Evolutionary conservation across 2,797 vertebrate genomes (phyloP).

Genomic region (Arctocebus calabarensis): DNA sequence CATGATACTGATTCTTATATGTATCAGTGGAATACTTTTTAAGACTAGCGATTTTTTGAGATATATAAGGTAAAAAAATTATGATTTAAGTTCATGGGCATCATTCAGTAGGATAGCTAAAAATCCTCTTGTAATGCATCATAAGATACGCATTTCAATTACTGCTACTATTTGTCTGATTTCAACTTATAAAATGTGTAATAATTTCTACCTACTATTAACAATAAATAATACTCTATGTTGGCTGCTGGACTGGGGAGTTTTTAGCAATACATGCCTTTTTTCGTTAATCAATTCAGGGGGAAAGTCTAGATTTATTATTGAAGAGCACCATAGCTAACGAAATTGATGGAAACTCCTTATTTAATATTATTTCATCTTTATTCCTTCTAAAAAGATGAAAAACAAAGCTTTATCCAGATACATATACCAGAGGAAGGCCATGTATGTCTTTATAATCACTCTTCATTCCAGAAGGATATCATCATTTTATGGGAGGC

Average conservation of each 20-base stretch:
- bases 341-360: not conserved
- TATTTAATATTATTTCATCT: constrained; percentile 2
- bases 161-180: not conserved
- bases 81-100: not conserved
- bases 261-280: not conserved
- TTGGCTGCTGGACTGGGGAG: not conserved
- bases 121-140: constrained; percentile 7
- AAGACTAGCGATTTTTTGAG: not conserved
- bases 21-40: not conserved
- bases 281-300: constrained; percentile 12
- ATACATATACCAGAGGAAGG: not conserved
- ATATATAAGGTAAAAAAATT: not conserved
- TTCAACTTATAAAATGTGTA: constrained; percentile 23
- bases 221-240: not conserved
- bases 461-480: not conserved
- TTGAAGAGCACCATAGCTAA: not conserved
- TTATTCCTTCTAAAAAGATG: not conserved
- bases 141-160: not conserved
- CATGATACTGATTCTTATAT: not conserved
- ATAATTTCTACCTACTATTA: constrained; percentile 14
- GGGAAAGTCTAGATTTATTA: constrained; percentile 28
- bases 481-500: not conserved
- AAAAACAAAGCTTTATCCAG: not conserved
- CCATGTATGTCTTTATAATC: not conserved
- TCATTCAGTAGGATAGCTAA: not conserved